Conservation (phyloP, 2,797 vertebrate genomes). For the Muraenolepis orangiensis region DNA sequence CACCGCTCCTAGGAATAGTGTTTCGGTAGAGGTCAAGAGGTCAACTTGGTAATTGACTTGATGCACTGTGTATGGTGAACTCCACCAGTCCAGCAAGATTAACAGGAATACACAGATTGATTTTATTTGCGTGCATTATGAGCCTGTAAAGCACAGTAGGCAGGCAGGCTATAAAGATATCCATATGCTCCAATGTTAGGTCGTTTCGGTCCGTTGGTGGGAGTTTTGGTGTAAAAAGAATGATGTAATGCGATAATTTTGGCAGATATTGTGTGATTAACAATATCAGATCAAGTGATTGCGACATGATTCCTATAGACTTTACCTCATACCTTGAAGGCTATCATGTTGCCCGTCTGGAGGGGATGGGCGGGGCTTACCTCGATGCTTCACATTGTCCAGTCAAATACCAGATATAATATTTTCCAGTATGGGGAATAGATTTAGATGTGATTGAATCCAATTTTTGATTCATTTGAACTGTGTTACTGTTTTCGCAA, state of each 20-base stretch:
- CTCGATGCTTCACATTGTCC: neutral
- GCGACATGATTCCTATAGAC: conserved; percentile 3
- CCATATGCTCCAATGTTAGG: neutral
- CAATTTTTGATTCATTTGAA: neutral
- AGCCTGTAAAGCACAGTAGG: neutral
- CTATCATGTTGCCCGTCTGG: neutral
- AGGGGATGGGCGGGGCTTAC: neutral
- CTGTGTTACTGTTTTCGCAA: neutral
- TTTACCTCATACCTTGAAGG: conserved; percentile 12
- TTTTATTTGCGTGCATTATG: conserved; percentile 4
- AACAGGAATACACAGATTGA: neutral
- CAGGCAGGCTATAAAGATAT: neutral
- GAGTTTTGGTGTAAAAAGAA: conserved; percentile 18
- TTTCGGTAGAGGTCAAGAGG: too few relatives aligned
- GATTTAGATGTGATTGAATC: neutral
- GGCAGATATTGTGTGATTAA: too few relatives aligned
- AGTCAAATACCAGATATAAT: neutral
- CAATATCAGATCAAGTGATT: too few relatives aligned
- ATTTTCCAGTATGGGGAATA: neutral
- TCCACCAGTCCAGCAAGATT: too few relatives aligned
- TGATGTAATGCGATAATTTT: neutral
- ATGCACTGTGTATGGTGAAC: neutral
- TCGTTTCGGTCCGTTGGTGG: conserved; percentile 20
- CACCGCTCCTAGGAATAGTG: too few relatives aligned
- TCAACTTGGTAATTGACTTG: too few relatives aligned